Percentiles rank a stretch among this genome's conserved stretches.
Conservation (phyloP, 2,797 vertebrate genomes). For the Monodelphis domestica region DNA sequence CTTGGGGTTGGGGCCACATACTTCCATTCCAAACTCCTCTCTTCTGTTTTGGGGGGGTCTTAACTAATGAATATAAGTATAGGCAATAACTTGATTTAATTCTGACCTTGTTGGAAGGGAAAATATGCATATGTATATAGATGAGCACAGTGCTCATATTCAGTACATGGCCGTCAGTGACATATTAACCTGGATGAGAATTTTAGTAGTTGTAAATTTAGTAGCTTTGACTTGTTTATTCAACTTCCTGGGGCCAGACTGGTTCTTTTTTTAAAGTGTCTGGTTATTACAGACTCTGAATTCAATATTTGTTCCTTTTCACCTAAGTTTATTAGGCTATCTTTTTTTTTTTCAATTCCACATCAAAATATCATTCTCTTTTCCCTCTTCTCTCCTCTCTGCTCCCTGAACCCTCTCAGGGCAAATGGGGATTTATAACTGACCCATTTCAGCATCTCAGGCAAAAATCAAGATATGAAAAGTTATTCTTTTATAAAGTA, state of each 20-base stretch:
- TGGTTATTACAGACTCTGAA: constrained; percentile 51
- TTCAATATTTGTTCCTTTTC: constrained; percentile 68
- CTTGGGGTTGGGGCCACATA: neutral
- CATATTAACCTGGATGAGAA: constrained; percentile 40
- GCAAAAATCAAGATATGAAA: neutral
- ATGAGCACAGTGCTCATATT: constrained; percentile 13
- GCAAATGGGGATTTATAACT: constrained; percentile 47
- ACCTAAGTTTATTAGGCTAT: constrained; percentile 53
- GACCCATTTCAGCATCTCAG: neutral
- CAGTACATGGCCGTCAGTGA: constrained; percentile 22
- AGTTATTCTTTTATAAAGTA: neutral
- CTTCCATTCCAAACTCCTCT: neutral
- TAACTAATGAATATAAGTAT: neutral
- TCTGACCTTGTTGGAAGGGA: constrained; percentile 33
- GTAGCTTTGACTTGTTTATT: constrained; percentile 42
- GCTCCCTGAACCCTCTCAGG: neutral
- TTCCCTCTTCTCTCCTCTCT: constrained; percentile 37
- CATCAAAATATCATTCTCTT: constrained; percentile 60
- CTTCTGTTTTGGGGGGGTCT: neutral
- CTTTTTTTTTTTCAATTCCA: constrained; percentile 46
- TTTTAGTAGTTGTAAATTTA: constrained; percentile 56
- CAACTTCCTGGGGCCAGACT: constrained; percentile 51
- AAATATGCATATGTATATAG: constrained; percentile 17
- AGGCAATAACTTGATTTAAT: neutral
- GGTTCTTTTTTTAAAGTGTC: constrained; percentile 49